Evolutionary conservation across 1,140 invertebrate species (phyloP).

Genomic region (Dolichoris vasculosae): DNA sequence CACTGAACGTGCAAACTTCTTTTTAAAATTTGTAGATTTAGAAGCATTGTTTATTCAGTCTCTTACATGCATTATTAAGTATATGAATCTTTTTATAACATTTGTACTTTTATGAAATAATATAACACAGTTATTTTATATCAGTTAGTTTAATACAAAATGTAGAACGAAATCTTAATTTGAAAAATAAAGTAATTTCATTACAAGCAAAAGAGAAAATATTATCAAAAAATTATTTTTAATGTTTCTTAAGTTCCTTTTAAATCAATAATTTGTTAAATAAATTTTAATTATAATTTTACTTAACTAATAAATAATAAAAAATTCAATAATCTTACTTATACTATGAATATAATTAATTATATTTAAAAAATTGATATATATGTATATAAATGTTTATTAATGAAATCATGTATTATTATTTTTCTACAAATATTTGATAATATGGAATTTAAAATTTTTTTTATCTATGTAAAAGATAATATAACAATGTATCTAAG

Average conservation of each 20-base stretch:
- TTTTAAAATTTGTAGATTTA: slow-evolving; percentile 32
- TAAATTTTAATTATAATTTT: too few species aligned
- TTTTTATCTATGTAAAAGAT: too few species aligned
- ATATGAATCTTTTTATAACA: slow-evolving; percentile 48
- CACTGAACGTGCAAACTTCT: background rate
- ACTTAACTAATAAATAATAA: background rate
- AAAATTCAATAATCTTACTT: background rate
- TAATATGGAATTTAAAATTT: too few species aligned
- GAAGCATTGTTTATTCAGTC: slow-evolving; percentile 24
- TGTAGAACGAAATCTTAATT: slow-evolving; percentile 61
- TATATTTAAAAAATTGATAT: too few species aligned
- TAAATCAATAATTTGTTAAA: background rate
- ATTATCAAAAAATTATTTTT: background rate
- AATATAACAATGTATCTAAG: too few species aligned
- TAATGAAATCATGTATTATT: too few species aligned
- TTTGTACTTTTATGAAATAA: slow-evolving; percentile 59
- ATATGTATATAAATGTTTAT: too few species aligned
- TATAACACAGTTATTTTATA: slow-evolving; percentile 59
- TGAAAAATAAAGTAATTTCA: slow-evolving; percentile 58
- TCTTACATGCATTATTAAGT: slow-evolving; percentile 40
- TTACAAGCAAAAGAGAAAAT: slow-evolving; percentile 35
- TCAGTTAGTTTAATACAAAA: slow-evolving; percentile 60
- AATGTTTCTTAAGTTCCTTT: background rate
- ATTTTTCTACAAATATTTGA: too few species aligned
- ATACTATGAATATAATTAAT: too few species aligned